Evolutionary conservation across 2,113 vertebrate species (phyloP), one percentile per base, ranked within the genome.

Genomic region (Ptyas mucosa): DNA sequence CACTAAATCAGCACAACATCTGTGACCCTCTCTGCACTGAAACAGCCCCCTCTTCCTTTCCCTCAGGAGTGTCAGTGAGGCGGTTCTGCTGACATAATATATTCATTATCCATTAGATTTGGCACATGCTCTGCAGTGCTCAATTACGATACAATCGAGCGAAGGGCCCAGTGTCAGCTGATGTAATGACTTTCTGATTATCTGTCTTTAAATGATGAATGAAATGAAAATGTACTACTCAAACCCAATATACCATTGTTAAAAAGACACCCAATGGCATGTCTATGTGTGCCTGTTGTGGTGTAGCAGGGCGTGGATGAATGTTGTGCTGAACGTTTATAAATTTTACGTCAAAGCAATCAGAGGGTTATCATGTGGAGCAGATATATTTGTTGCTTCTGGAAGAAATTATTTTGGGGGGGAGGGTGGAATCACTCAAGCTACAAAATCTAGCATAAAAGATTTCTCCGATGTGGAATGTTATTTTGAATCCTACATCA

Each of bases 141-240:
- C 98, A 99, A 99, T 99, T 99, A 99, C 98, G 97, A 96, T 96
- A 98, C 98, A 98, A 98, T 98, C 98, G 96, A 98, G 97, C 93
- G 26, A 95, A 89, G 97, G 97, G 97, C 98, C 98, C 97, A 96
- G 98, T 98, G 98, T 98, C 97, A 98, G 98, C 98, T 98, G 95
- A 97, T 98, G 98, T 99, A 99, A 99, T 99, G 99, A 99, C 99
- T 98, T 99, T 99, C 98, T 99, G 98, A 99, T 99, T 99, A 99
- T 99, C 98, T 99, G 98, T 98, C 98, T 98, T 98, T 98, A 99
- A 99, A 99, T 99, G 99, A 99, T 99, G 98, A 99, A 99, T 99
- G 98, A 98, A 99, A 99, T 97, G 98, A 98, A 98, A 98, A 98
- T 98, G 98, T 98, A 98, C 98, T 96, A 94, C 97, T 98, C 97